Evolutionary conservation across 2,888 invertebrate species (phyloP), one percentile per base, ranked within the genome.

Genomic region (Stratiomys singularior): DNA sequence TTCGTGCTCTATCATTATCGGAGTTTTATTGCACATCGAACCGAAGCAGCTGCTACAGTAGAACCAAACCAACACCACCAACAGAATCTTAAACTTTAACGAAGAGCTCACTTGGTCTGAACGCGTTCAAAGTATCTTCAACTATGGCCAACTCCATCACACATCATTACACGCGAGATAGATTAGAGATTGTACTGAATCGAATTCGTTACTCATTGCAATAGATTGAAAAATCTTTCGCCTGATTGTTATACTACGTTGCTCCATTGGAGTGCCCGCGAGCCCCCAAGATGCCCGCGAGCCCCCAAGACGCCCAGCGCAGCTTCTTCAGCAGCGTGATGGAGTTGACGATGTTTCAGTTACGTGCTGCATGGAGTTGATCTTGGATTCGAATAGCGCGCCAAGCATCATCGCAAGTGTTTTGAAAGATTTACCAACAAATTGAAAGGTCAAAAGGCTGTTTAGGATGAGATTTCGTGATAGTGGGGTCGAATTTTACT

Each of bases 361-460:
- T 37, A 9, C 37, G 37, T 37, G 9, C 37, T 37, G 9, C 37
- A 13, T 13, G 4, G 52, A 18, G 18, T 27, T 28, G 11, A 30
- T 60, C n/a, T 15, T 1, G 37, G 64, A 64, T 28, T 64, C 5
- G 15, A 52, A 52, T 64, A 28, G 27, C 9, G 37, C 9, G 37
- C 5, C 37, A 37, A 37, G 37, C 37, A 28, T 28, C 4, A 64
- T 30, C 30, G 5, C 5, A 7, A 25, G 30, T 28, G 64, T 64
- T 25, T 64, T n/a, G 15, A 4, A 64, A 37, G 9, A 37, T 13
- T 13, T 28, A 21, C 21, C 64, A 30, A 23, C n/a, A 64, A 28
- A 28, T 64, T 27, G 28, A 64, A 64, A 28, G 64, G 64, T 64
- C 64, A 64, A 64, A 18, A 64, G 28, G 52, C 52, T n/a, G 52